Evolutionary conservation across 2,797 vertebrate species (phyloP).

Genomic region (Pteronotus mesoamericanus): DNA sequence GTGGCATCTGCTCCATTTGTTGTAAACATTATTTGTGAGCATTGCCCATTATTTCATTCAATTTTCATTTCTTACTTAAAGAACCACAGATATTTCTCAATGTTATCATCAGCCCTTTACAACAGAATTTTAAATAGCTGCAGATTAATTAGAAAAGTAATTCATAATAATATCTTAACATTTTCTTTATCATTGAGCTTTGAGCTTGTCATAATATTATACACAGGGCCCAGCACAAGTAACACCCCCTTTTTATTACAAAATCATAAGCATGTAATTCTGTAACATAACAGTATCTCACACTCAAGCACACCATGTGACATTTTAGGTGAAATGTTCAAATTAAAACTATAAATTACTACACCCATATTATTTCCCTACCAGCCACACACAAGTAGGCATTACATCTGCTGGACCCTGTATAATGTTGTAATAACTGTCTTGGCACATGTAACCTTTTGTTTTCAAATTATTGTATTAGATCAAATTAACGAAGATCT

Average conservation of each 20-base stretch:
- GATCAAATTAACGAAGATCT: not conserved
- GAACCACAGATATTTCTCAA: not conserved
- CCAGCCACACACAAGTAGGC: no score
- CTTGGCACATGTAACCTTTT: not conserved
- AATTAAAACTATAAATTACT: no score
- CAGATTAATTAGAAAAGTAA: conserved; percentile 24
- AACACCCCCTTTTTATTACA: no score
- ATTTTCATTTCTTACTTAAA: not conserved
- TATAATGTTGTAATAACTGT: not conserved
- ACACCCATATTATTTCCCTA: no score
- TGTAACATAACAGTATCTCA: no score
- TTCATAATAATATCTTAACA: not conserved
- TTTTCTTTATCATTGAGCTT: conserved; percentile 1
- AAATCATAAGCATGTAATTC: no score
- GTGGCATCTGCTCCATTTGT: not conserved
- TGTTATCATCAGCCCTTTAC: not conserved
- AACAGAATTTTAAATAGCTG: conserved; percentile 16
- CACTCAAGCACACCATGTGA: no score
- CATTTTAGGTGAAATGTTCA: no score
- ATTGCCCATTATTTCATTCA: not conserved
- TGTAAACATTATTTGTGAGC: not conserved
- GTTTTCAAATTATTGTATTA: not conserved
- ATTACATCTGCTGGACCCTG: no score
- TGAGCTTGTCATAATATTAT: not conserved
- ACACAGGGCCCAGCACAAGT: no score